Evolutionary conservation across 2,888 invertebrate species (phyloP).

Genomic region (Caenorhabditis angaria): DNA sequence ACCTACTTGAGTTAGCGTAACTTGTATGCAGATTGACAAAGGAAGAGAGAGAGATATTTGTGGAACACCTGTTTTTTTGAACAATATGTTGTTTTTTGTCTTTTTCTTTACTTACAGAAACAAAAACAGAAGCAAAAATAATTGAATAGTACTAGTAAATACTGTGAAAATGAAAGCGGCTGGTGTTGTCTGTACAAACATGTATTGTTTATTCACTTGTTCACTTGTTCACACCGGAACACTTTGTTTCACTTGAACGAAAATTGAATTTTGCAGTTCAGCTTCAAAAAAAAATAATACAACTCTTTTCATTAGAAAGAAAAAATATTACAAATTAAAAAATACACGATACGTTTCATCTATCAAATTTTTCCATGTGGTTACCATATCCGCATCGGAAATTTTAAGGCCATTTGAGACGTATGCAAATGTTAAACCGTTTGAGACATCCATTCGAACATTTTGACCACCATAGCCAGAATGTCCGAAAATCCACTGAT

Average conservation of each 20-base stretch:
- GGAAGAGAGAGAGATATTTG: too few species aligned
- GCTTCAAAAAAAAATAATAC: too few species aligned
- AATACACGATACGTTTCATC: slow-evolving; percentile 41
- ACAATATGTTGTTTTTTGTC: too few species aligned
- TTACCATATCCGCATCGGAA: slow-evolving; percentile 54
- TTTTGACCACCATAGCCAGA: slow-evolving; percentile 63
- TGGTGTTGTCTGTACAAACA: slow-evolving; percentile 4
- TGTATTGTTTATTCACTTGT: not conserved
- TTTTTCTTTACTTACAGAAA: not conserved
- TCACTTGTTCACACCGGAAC: not conserved
- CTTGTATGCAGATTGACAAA: too few species aligned
- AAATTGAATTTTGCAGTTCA: too few species aligned
- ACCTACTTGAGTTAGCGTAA: too few species aligned
- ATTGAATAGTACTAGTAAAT: not conserved
- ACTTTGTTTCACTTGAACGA: too few species aligned
- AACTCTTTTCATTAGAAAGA: not conserved
- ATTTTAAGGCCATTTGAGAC: slow-evolving; percentile 61
- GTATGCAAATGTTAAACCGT: slow-evolving; percentile 54
- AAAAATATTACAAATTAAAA: not conserved
- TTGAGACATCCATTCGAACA: slow-evolving; percentile 52
- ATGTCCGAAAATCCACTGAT: slow-evolving; percentile 61
- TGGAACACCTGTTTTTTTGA: too few species aligned
- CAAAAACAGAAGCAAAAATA: not conserved
- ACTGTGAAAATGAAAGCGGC: too few species aligned
- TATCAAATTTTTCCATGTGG: slow-evolving; percentile 43